Percentiles rank a stretch among this genome's conserved stretches.
Conservation (phyloP, 2,888 invertebrate genomes). For the Melieria crassipennis region DNA sequence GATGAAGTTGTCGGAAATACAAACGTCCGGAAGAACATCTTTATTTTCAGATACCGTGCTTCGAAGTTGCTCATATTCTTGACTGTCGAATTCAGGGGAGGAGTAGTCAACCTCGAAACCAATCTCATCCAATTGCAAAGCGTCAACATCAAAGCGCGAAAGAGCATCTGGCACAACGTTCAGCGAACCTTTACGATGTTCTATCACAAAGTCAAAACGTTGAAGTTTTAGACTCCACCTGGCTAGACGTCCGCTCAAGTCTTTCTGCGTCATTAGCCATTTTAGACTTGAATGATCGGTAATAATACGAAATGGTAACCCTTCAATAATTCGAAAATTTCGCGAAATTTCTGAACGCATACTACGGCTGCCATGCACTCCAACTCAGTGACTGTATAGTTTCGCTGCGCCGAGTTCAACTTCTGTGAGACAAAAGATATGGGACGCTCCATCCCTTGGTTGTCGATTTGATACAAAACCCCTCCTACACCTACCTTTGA, state of each 20-base stretch:
- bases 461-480: constrained; percentile 28
- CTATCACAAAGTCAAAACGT: constrained; percentile 9
- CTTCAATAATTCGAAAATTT: constrained; percentile 28
- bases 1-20: neutral
- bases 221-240: constrained; percentile 2
- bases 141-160: constrained; percentile 19
- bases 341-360: constrained; percentile 9
- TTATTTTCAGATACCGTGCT: neutral
- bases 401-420: constrained; percentile 5
- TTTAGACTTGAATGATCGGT: constrained; percentile 27
- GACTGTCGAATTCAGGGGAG: constrained; percentile 8
- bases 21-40: constrained; percentile 22
- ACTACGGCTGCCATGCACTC: constrained; percentile 19
- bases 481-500: constrained; percentile 30
- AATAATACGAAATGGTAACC: constrained; percentile 16
- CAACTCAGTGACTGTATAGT: neutral
- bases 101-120: constrained; percentile 4
- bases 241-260: constrained; percentile 12
- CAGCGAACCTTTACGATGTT: constrained; percentile 13
- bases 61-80: neutral
- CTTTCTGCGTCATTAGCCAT: constrained; percentile 27
- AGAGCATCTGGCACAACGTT: constrained; percentile 25
- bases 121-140: neutral
- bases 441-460: constrained; percentile 20
- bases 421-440: constrained; percentile 16